Evolutionary conservation across 2,797 vertebrate genomes (phyloP).

Genomic region (Chanos chanos): DNA sequence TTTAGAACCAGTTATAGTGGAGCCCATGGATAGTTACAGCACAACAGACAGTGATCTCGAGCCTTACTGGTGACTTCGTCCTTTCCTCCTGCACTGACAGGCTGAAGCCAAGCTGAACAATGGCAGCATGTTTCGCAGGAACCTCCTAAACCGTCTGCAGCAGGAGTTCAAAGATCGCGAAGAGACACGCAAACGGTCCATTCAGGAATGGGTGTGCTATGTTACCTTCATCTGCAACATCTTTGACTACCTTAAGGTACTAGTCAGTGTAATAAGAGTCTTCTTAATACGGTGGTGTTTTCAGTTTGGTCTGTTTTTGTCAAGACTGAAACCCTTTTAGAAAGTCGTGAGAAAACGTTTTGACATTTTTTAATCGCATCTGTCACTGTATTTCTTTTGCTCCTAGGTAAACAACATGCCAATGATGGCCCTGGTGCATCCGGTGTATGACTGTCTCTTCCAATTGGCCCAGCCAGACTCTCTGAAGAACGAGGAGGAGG

Average conservation of each 20-base stretch:
- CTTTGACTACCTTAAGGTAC: slow-evolving; percentile 92
- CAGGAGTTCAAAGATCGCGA: slow-evolving; percentile 88
- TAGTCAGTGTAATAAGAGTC: too few relatives aligned
- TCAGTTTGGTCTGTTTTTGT: too few relatives aligned
- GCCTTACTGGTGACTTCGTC: background rate
- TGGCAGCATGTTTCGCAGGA: slow-evolving; percentile 85
- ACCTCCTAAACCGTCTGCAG: slow-evolving; percentile 88
- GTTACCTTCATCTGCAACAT: slow-evolving; percentile 97
- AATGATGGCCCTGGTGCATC: slow-evolving; percentile 92
- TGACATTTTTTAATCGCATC: background rate
- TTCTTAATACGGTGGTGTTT: too few relatives aligned
- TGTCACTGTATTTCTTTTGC: background rate
- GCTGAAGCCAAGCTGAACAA: slow-evolving; percentile 86
- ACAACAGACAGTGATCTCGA: background rate
- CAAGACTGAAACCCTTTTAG: too few relatives aligned
- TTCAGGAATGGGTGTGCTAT: slow-evolving; percentile 91
- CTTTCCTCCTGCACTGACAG: slow-evolving; percentile 56
- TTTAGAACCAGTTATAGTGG: too few relatives aligned
- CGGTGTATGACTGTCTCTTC: slow-evolving; percentile 91
- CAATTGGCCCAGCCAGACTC: slow-evolving; percentile 86
- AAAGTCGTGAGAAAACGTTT: background rate
- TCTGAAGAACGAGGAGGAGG: slow-evolving; percentile 89
- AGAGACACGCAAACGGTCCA: slow-evolving; percentile 78
- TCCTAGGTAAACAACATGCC: slow-evolving; percentile 93
- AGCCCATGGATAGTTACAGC: too few relatives aligned